These are phyloP conservation scores for Ditylenchus weischeri DNA, from an alignment of 2,888 invertebrate genomes.

Conservation along the genomic window DNA sequence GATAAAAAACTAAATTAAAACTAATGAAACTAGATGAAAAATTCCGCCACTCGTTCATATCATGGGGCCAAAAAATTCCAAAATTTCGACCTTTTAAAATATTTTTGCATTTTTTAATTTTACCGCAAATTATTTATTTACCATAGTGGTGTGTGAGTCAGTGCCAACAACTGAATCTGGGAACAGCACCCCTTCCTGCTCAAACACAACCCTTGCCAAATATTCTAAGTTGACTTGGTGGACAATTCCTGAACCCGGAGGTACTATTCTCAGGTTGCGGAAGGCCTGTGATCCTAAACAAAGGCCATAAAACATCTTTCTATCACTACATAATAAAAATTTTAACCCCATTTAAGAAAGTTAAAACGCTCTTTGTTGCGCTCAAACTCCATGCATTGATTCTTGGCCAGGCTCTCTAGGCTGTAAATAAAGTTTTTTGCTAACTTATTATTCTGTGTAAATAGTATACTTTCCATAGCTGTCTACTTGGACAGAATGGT, in stretches of 20 bases:
- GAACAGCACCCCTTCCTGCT: slow-evolving; percentile 66
- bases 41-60: too few relatives aligned
- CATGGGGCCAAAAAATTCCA: too few relatives aligned
- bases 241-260: slow-evolving; percentile 95
- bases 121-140: slow-evolving; percentile 62
- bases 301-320: slow-evolving; percentile 27
- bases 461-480: slow-evolving; percentile 67
- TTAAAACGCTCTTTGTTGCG: slow-evolving; percentile 90
- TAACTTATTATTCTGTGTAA: slow-evolving; percentile 7
- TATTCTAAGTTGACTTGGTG: slow-evolving; percentile 93
- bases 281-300: slow-evolving; percentile 96
- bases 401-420: slow-evolving; percentile 80
- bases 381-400: slow-evolving; percentile 89
- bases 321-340: slow-evolving; percentile 12
- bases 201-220: slow-evolving; percentile 44
- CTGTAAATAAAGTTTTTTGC: slow-evolving; percentile 64
- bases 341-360: slow-evolving; percentile 77
- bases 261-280: slow-evolving; percentile 91
- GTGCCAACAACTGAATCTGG: slow-evolving; percentile 93
- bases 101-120: too few relatives aligned
- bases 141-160: slow-evolving; percentile 97
- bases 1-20: too few relatives aligned
- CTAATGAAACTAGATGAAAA: too few relatives aligned
- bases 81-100: too few relatives aligned
- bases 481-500: slow-evolving; percentile 96